Percentiles rank a stretch among this genome's conserved stretches.
phyloP scores from a whole-genome alignment of 2,113 vertebrate species.

The Jaculus jaculus region DNA sequence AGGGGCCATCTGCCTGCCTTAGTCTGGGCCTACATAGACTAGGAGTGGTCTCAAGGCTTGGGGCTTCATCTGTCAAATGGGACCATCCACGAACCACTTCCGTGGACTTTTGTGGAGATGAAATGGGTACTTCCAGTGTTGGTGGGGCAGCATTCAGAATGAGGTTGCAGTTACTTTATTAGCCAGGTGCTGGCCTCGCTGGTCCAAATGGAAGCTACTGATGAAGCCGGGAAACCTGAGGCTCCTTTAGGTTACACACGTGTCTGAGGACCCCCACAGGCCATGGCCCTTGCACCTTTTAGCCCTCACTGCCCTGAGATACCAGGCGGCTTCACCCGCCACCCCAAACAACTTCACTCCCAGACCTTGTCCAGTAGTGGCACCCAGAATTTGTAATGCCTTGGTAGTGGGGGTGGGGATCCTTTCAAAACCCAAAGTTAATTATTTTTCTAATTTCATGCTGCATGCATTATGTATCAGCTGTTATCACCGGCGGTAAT shows the following conservation, averaged over 20 bases:
- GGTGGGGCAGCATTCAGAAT: background rate
- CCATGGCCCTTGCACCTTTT: background rate
- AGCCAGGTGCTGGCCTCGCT: background rate
- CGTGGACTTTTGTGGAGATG: background rate
- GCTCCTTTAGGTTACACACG: background rate
- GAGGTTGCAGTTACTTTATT: background rate
- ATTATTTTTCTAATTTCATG: constrained; percentile 80
- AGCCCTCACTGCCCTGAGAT: background rate
- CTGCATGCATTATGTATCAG: constrained; percentile 79
- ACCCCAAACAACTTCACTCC: background rate
- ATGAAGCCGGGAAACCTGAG: background rate
- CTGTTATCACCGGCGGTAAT: constrained; percentile 65
- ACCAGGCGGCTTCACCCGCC: background rate
- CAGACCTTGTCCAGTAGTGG: background rate
- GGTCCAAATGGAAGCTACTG: background rate
- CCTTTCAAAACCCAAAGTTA: constrained; percentile 70
- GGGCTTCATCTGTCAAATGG: constrained; percentile 9
- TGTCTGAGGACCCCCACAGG: accelerated
- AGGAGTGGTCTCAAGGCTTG: background rate
- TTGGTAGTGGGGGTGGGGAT: background rate
- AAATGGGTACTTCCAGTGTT: background rate
- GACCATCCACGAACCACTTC: background rate
- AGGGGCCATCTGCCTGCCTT: background rate
- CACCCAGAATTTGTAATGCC: constrained; percentile 1
- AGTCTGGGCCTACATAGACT: background rate